A percentile compares a stretch with the other conserved stretches of the same genome.
Conservation (phyloP, 2,797 vertebrate genomes). For the Oceanodroma leucorhoa region DNA sequence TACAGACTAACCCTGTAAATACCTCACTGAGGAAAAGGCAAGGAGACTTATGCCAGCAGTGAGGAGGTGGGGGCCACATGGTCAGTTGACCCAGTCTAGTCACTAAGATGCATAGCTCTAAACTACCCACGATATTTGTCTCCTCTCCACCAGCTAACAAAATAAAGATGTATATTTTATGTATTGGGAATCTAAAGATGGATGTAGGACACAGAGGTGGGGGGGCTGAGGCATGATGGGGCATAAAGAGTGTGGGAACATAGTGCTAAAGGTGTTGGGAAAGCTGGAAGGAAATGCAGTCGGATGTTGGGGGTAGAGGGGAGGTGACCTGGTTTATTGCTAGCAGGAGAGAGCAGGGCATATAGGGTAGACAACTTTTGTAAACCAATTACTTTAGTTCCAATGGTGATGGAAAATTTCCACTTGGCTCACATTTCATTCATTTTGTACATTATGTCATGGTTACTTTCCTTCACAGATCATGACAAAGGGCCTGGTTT, state of each 20-base stretch:
- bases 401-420: not conserved
- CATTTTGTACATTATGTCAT: not conserved
- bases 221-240: not conserved
- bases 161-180: not conserved
- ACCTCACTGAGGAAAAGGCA: not conserved
- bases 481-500: not conserved
- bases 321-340: not conserved
- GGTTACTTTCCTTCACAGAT: not conserved
- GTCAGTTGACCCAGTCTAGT: not conserved
- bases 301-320: not conserved
- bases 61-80: not conserved
- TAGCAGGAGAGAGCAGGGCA: not conserved
- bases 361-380: not conserved
- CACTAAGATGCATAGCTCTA: not conserved
- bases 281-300: not conserved
- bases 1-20: not conserved
- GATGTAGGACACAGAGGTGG: not conserved
- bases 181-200: not conserved
- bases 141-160: not conserved
- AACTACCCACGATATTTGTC: not conserved
- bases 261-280: not conserved
- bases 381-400: not conserved
- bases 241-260: not conserved
- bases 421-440: not conserved
- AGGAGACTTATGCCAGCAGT: not conserved